Evolutionary conservation across 2,888 invertebrate genomes (phyloP).

Genomic region (Euplagia quadripunctaria): DNA sequence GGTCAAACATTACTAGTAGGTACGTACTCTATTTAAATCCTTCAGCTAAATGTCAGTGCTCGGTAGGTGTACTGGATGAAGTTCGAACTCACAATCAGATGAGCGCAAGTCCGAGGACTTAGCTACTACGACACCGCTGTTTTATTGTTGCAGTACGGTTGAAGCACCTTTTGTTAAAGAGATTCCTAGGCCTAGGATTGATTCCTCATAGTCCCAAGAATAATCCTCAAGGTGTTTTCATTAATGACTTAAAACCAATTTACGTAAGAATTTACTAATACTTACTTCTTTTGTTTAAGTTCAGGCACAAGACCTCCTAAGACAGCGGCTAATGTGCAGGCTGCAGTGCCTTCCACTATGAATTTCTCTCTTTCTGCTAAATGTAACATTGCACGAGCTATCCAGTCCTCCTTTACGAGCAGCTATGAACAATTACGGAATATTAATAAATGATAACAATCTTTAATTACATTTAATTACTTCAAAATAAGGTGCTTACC

Average conservation of each 20-base stretch:
- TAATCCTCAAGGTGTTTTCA: not conserved
- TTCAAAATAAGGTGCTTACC: slow-evolving; percentile 69
- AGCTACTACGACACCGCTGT: not conserved
- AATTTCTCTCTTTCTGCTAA: slow-evolving; percentile 93
- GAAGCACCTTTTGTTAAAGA: not conserved
- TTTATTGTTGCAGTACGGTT: not conserved
- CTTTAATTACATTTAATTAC: too few relatives aligned
- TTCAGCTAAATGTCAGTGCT: too few relatives aligned
- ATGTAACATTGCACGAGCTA: slow-evolving; percentile 92
- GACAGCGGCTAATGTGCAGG: slow-evolving; percentile 94
- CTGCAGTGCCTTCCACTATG: slow-evolving; percentile 96
- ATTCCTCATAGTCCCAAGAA: not conserved
- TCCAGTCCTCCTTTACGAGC: slow-evolving; percentile 93
- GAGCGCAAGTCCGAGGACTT: not conserved
- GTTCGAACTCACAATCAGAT: not conserved
- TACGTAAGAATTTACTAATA: not conserved
- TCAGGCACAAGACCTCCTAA: slow-evolving; percentile 93
- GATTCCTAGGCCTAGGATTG: not conserved
- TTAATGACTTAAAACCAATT: not conserved
- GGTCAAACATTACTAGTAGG: too few relatives aligned
- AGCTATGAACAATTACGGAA: slow-evolving; percentile 70
- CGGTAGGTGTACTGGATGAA: not conserved
- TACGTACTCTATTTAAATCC: too few relatives aligned
- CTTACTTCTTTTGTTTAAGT: slow-evolving; percentile 92
- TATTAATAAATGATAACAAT: not conserved